A percentile compares a stretch with the other conserved stretches of the same genome.
Evolutionary conservation across 2,888 invertebrate genomes (phyloP).

Genomic region (Stenodera caucasica): DNA sequence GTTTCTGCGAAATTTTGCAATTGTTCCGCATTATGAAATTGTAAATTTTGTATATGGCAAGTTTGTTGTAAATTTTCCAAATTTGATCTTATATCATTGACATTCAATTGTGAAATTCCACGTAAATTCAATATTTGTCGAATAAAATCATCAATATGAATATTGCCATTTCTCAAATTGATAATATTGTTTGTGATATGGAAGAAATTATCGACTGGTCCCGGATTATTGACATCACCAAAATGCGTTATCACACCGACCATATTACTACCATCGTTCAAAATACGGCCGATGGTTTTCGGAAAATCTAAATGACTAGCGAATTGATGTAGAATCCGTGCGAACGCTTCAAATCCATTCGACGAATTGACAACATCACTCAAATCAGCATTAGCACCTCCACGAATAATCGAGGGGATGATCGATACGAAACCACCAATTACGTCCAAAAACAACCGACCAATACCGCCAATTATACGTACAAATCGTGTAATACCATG

Average conservation of each 20-base stretch:
- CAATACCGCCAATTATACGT: background rate
- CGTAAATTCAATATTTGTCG: background rate
- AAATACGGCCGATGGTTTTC: background rate
- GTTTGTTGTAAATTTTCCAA: background rate
- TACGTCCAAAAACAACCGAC: background rate
- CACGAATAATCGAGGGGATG: background rate
- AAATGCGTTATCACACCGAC: background rate
- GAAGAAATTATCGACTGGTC: background rate
- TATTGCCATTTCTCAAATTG: background rate
- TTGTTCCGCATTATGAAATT: background rate
- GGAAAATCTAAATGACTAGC: background rate
- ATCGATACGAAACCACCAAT: background rate
- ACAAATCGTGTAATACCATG: background rate
- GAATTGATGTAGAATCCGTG: background rate
- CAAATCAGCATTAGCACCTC: background rate
- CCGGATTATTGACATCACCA: background rate
- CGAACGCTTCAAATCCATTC: background rate
- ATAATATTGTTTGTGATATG: background rate
- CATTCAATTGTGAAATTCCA: background rate
- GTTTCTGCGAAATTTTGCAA: background rate
- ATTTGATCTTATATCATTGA: background rate
- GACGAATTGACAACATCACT: background rate
- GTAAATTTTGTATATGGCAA: background rate
- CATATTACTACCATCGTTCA: background rate
- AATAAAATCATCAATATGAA: background rate